Percentiles rank a stretch among this genome's conserved stretches.
Conservation (phyloP, 2,797 vertebrate species). For the Oryzias dopingdopingensis region DNA sequence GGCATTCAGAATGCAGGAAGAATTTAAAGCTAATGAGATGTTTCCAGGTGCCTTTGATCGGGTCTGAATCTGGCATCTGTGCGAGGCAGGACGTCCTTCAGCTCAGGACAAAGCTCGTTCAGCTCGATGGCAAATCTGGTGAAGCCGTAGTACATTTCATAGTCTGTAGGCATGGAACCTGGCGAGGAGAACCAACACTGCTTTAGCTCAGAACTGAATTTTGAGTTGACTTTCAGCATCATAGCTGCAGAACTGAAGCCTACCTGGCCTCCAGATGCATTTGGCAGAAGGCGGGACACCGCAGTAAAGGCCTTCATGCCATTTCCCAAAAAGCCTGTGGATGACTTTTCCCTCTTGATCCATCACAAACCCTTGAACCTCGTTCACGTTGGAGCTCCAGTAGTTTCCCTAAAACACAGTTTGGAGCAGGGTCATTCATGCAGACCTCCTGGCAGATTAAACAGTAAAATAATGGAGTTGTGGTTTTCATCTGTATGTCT, state of each 20-base stretch:
- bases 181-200: conserved; percentile 11
- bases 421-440: not conserved
- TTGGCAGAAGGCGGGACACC: conserved; percentile 95
- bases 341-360: conserved; percentile 96
- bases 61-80: conserved; percentile 95
- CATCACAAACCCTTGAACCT: conserved; percentile 95
- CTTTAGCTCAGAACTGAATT: too few species aligned
- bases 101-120: conserved; percentile 93
- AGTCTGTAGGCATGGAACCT: conserved; percentile 98
- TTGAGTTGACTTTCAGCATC: too few species aligned
- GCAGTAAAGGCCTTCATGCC: conserved; percentile 96
- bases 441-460: not conserved
- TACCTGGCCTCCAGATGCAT: conserved; percentile 98
- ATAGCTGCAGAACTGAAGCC: not conserved
- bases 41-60: conserved; percentile 86
- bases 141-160: conserved; percentile 97
- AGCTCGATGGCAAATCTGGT: conserved; percentile 97
- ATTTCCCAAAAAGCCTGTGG: conserved; percentile 96
- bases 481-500: not conserved
- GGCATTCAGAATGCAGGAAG: not conserved
- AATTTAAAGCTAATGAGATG: not conserved
- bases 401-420: conserved; percentile 87
- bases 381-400: conserved; percentile 97
- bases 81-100: conserved; percentile 90
- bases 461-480: not conserved